phyloP scores from a whole-genome alignment of 2,888 invertebrate species.

The Drosophila acutilabella region DNA sequence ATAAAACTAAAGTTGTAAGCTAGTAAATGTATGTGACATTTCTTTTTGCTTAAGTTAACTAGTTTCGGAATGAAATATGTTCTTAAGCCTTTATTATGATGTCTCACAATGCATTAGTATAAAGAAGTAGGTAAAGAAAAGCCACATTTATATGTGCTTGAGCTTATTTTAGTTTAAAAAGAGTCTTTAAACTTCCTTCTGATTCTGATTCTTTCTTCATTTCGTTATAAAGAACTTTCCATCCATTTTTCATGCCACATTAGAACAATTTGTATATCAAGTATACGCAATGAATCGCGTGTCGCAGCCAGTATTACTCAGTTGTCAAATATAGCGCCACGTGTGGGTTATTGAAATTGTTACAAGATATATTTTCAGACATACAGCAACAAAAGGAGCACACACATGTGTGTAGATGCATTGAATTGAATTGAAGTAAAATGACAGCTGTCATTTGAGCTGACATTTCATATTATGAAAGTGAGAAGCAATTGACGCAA shows the following conservation, averaged over 20 bases:
- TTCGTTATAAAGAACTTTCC: no score
- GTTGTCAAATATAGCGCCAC: constrained; percentile 13
- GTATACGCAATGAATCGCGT: constrained; percentile 11
- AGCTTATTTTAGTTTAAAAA: no score
- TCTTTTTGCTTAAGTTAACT: neutral
- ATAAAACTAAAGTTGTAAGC: neutral
- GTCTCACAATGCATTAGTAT: no score
- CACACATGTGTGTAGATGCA: constrained; percentile 14
- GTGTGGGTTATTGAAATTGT: constrained; percentile 30
- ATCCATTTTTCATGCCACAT: neutral
- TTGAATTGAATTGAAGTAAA: constrained; percentile 24
- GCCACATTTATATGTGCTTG: no score
- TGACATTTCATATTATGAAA: constrained; percentile 52
- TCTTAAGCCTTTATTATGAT: neutral
- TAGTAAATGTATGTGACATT: neutral
- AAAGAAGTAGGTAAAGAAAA: no score
- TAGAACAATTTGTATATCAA: constrained; percentile 3
- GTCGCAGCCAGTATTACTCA: neutral
- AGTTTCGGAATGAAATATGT: neutral
- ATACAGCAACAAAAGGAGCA: constrained; percentile 17
- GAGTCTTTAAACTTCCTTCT: no score
- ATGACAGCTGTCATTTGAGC: constrained; percentile 64
- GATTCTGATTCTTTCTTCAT: no score
- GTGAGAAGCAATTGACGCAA: constrained; percentile 27
- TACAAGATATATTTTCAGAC: constrained; percentile 27